These are phyloP conservation scores for Balearica regulorum DNA, from an alignment of 2,797 vertebrate genomes.

Conservation along the genomic window DNA sequence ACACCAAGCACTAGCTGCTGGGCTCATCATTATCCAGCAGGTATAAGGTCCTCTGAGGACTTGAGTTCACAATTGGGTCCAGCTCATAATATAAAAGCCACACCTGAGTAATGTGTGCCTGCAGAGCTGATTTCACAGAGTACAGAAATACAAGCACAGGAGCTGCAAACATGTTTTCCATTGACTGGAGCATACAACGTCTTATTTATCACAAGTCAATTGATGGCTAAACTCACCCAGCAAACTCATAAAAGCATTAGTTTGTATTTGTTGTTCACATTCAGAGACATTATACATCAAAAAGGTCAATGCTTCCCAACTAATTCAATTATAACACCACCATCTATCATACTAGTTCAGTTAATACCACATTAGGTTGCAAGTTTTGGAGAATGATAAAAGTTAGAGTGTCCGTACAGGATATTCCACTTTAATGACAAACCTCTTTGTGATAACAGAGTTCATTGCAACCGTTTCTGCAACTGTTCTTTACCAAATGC, in stretches of 20 bases:
- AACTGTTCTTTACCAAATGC: background rate
- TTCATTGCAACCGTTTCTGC: background rate
- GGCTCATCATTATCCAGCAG: slow-evolving; percentile 23
- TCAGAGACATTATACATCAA: slow-evolving; percentile 54
- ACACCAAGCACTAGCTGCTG: slow-evolving; percentile 36
- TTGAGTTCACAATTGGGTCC: background rate
- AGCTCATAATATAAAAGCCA: background rate
- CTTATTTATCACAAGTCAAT: slow-evolving; percentile 58
- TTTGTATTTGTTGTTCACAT: slow-evolving; percentile 64
- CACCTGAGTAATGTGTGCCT: background rate
- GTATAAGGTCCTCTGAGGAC: slow-evolving; percentile 49
- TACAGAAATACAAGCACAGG: background rate
- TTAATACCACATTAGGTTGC: background rate
- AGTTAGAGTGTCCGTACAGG: background rate
- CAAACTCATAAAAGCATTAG: slow-evolving; percentile 62
- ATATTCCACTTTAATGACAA: background rate
- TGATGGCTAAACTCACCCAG: slow-evolving; percentile 50
- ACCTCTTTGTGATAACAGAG: background rate
- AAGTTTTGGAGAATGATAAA: background rate
- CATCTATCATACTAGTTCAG: slow-evolving; percentile 53
- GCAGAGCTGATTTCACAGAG: slow-evolving; percentile 16
- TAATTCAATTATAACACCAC: slow-evolving; percentile 65
- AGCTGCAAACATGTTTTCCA: slow-evolving; percentile 45
- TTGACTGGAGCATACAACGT: background rate
- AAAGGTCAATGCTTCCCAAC: slow-evolving; percentile 66